Conservation (phyloP, 2,797 vertebrate genomes). For the Paramormyrops hopkinsi region DNA sequence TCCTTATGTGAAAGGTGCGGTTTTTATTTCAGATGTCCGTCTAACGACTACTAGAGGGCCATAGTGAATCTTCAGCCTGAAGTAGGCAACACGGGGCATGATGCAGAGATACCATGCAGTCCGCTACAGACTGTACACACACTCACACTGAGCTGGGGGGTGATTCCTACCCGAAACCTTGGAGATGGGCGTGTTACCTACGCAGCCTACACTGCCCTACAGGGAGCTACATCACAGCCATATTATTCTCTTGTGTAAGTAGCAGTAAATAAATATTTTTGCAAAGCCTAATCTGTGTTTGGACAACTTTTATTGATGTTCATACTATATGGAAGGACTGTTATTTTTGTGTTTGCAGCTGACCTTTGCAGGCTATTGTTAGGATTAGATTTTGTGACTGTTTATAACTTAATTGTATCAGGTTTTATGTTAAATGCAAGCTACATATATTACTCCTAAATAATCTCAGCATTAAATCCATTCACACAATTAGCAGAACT, state of each 20-base stretch:
- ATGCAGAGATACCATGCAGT: background rate
- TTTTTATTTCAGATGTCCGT: background rate
- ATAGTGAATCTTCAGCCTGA: background rate
- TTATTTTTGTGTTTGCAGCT: background rate
- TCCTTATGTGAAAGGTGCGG: background rate
- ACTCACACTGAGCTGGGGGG: background rate
- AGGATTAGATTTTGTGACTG: background rate
- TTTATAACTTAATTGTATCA: slow-evolving; percentile 10
- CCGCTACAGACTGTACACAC: background rate
- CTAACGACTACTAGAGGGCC: background rate
- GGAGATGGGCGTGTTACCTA: background rate
- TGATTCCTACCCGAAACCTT: background rate
- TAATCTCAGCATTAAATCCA: background rate
- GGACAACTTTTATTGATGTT: background rate
- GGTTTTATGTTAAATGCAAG: background rate
- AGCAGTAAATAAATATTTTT: background rate
- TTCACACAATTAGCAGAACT: background rate
- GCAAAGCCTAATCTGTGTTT: background rate
- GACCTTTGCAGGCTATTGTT: slow-evolving; percentile 1
- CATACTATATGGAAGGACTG: background rate
- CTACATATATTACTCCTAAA: background rate
- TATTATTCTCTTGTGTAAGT: background rate
- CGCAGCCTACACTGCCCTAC: background rate
- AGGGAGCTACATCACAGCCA: background rate
- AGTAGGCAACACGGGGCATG: background rate